Conservation (phyloP, 2,888 invertebrate genomes). For the Eristalis arbustorum region DNA sequence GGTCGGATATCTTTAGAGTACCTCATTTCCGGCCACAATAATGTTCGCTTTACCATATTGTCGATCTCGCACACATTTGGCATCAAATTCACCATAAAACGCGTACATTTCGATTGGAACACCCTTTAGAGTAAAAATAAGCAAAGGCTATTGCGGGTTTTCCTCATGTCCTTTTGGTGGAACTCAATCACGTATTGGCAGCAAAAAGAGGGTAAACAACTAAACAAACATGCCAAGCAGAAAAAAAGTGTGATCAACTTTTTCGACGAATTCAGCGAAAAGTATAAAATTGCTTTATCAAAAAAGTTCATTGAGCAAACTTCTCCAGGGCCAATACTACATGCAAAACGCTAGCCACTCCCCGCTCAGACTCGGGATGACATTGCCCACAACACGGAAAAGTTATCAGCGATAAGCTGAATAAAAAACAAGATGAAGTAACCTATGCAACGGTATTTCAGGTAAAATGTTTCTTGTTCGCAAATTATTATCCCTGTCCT, state of each 20-base stretch:
- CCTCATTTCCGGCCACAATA: too few species aligned
- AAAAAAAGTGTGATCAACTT: background rate
- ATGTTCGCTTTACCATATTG: too few species aligned
- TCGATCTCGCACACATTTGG: too few species aligned
- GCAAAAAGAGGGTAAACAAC: background rate
- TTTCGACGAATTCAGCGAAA: background rate
- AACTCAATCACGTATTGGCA: background rate
- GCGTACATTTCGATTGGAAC: too few species aligned
- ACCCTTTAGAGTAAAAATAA: too few species aligned
- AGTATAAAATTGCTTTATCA: background rate
- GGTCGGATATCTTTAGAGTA: too few species aligned
- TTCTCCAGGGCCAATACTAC: background rate
- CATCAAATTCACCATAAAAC: too few species aligned
- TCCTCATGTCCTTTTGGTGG: background rate
- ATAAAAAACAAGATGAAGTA: slow-evolving; percentile 28
- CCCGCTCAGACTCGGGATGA: background rate
- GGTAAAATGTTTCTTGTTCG: slow-evolving; percentile 57
- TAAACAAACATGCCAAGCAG: background rate
- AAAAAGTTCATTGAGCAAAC: background rate
- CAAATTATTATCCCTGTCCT: slow-evolving; percentile 60
- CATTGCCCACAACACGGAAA: slow-evolving; percentile 11
- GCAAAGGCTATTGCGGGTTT: background rate
- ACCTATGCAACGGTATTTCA: slow-evolving; percentile 46
- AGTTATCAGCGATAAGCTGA: slow-evolving; percentile 61
- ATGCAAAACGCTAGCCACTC: background rate